These are phyloP conservation scores for Hozukius guyotensis DNA, from an alignment of 2,797 vertebrate genomes.

Conservation along the genomic window DNA sequence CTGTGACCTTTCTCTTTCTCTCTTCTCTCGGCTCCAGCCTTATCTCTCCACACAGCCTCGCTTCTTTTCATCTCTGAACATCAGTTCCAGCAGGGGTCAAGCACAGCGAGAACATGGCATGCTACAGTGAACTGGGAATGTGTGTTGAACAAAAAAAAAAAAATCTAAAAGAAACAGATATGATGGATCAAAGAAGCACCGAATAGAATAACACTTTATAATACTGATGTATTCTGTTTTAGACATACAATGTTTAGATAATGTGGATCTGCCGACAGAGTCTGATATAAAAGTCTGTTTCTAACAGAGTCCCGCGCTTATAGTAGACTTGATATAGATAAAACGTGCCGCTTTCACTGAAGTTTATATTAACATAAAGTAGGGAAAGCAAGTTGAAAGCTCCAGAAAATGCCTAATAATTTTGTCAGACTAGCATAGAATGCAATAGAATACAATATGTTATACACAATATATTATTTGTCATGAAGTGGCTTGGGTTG, in stretches of 20 bases:
- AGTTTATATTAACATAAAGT: background rate
- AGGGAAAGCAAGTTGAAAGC: background rate
- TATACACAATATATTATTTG: background rate
- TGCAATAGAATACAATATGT: background rate
- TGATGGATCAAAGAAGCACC: background rate
- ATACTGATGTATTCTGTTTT: background rate
- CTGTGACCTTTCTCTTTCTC: conserved; percentile 41
- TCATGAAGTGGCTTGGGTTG: background rate
- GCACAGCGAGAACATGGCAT: conserved; percentile 5
- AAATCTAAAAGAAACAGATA: background rate
- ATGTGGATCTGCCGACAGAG: background rate
- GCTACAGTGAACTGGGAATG: conserved; percentile 6
- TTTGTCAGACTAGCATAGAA: background rate
- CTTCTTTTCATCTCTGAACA: conserved; percentile 58
- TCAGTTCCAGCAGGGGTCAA: conserved; percentile 42
- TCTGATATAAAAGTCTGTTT: background rate
- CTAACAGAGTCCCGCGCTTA: background rate
- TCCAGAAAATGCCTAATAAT: background rate
- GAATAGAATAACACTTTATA: background rate
- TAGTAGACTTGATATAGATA: background rate
- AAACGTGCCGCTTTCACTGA: background rate
- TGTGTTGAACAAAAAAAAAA: background rate
- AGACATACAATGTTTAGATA: background rate
- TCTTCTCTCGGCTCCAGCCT: conserved; percentile 30
- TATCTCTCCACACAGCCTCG: conserved; percentile 53